Percentiles rank a stretch among this genome's conserved stretches.
phyloP scores from a whole-genome alignment of 1,140 invertebrate genomes.

The Penaeus indicus region DNA sequence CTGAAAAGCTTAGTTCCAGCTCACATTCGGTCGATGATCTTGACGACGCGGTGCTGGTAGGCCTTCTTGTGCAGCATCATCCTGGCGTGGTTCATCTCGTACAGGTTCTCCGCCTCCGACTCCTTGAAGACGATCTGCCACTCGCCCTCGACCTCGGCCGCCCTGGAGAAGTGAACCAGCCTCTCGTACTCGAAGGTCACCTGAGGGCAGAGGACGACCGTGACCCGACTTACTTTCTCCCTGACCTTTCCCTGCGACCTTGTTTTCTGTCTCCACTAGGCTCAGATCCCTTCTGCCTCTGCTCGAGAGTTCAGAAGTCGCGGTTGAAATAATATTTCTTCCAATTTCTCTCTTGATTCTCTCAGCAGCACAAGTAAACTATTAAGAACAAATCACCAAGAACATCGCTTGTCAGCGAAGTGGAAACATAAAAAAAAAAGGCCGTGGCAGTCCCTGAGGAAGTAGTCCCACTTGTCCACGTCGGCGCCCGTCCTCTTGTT shows the following conservation, averaged over 20 bases:
- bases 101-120: conserved; percentile 71
- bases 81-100: conserved; percentile 73
- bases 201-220: conserved; percentile 19
- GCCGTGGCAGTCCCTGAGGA: conserved; percentile 75
- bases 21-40: conserved; percentile 72
- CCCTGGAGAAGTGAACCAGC: conserved; percentile 58
- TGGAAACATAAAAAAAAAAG: conserved; percentile 58
- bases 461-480: conserved; percentile 83
- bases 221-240: not conserved
- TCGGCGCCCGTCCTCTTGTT: conserved; percentile 78
- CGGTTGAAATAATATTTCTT: no score
- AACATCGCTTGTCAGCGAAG: no score
- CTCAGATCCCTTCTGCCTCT: not conserved
- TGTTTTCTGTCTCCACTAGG: not conserved
- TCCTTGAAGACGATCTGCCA: conserved; percentile 72
- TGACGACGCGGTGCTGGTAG: conserved; percentile 73
- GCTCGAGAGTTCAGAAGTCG: no score
- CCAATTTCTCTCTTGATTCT: no score
- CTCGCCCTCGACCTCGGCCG: conserved; percentile 61
- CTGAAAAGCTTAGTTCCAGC: not conserved
- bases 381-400: no score
- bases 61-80: conserved; percentile 72
- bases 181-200: conserved; percentile 64
- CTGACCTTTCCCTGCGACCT: not conserved
- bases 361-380: no score